These are phyloP conservation scores for Pinctada fucata DNA, from an alignment of 2,888 invertebrate species.

Conservation along the genomic window DNA sequence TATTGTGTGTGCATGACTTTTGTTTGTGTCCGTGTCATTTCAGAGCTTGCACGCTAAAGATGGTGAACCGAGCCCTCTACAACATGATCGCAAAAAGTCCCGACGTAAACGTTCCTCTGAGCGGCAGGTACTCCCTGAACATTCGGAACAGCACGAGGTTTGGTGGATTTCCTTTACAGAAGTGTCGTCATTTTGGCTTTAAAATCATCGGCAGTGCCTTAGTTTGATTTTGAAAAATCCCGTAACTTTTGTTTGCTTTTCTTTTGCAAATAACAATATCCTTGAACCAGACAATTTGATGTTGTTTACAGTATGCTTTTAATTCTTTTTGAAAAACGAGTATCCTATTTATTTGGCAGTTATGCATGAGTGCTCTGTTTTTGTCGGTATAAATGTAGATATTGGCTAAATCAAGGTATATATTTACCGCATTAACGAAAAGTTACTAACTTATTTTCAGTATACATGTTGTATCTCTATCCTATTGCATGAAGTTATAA, in stretches of 20 bases:
- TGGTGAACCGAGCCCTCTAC: constrained; percentile 5
- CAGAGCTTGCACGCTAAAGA: constrained; percentile 5
- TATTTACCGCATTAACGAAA: too few species aligned
- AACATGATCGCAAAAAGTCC: not conserved
- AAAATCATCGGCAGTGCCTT: constrained; percentile 5
- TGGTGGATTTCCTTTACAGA: constrained; percentile 59
- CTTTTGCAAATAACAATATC: constrained; percentile 4
- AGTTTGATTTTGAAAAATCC: constrained; percentile 10
- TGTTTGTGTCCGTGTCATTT: not conserved
- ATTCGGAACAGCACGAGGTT: constrained; percentile 64
- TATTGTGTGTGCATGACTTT: not conserved
- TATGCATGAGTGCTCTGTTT: too few species aligned
- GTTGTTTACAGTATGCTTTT: not conserved
- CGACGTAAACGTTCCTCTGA: constrained; percentile 47
- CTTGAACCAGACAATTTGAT: not conserved
- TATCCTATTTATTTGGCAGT: too few species aligned
- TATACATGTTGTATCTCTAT: too few species aligned
- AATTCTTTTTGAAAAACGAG: not conserved
- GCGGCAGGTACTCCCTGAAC: constrained; percentile 64
- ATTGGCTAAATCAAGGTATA: too few species aligned
- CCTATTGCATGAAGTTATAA: too few species aligned
- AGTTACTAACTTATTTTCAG: too few species aligned
- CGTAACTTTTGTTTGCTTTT: constrained; percentile 9
- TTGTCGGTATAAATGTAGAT: too few species aligned
- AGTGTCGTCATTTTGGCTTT: not conserved